Base-by-base conservation (phyloP, 2,888 invertebrate genomes). In the Allolobophora icterica region DNA sequence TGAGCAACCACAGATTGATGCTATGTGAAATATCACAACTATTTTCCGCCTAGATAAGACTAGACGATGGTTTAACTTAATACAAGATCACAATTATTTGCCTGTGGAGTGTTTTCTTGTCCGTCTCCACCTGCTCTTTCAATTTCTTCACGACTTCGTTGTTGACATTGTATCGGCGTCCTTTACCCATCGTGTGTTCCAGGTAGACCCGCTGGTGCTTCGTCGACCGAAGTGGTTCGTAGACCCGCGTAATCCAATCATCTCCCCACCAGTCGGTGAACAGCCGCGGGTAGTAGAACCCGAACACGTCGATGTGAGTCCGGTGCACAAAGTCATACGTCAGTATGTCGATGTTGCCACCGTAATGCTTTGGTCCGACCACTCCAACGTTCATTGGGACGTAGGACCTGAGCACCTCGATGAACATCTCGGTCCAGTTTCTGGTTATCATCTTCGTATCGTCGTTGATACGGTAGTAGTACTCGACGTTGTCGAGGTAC, bases 231-330 rank as follows among this genome's bases (percentile, higher is more conserved):
- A 45, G 89, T n/a, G 92, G 92, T 83, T 89, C 38, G 91, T 93
- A 93, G 19, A 93, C 92, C 24, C 71, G 42, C 24, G 93, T 93
- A n/a, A 93, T 93, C 93, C 93, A 93, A 91, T 92, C 92, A 89
- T 93, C 93, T 13, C 91, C 93, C 84, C 84, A 93, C 93, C 93
- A 93, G 83, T 93, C 92, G 0, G 91, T 89, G 90, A 93, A 93
- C 13, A 71, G 35, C 34, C 92, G 87, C 3, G 93, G 93, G 45
- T 93, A 93, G 90, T 93, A 93, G 83, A 92, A 93, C 15, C 93
- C 93, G 89, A 92, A 92, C 0, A 93, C 90, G 17, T 93, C 92
- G 13, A 93, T 83, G 91, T 93, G 93, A 15, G 91, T 93, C 35
- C 91, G 89, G 58, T 93, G 93, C 1, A 92, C 92, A 89, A 93